Base-by-base conservation (phyloP, 2,888 invertebrate genomes). In the Oscheius myriophilus region DNA sequence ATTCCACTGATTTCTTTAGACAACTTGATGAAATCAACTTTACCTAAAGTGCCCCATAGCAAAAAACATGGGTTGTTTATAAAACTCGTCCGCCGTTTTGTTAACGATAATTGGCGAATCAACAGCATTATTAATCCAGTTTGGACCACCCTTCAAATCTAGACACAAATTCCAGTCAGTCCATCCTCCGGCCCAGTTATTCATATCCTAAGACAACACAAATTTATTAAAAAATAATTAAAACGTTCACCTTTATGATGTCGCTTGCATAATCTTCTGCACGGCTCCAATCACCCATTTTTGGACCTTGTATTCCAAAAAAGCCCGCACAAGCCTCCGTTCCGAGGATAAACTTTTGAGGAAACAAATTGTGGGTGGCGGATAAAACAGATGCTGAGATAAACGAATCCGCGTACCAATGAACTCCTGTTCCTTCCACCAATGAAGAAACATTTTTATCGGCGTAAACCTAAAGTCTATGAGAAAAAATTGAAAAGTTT, bases 61-160 rank as follows among this genome's bases (percentile, higher is more conserved):
- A 86, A 95, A 95, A 87, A 90, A 95, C 90, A 92, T 92, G 0
- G 95, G 95, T 82, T 95, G 93, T 83, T 94, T 95, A 85, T 92
- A 92, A 87, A 94, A 93, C 87, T 93, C 92, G 16, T 72, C 64
- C 4, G 71, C 72, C 0, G 74, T 78, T 16, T 62, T 43, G 61
- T 78, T 90, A 0, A 92, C 90, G 69, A 92, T 89, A 62, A 95
- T 91, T 0, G 94, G 91, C 0, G 93, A 90, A 87, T 95, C 95
- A 0, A 93, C 93, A 81, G 89, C 90, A 87, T 94, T 93, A 91
- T 92, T 1, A 0, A 90, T 91, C 91, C 92, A 93, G 84, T 92
- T 93, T 0, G 95, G 95, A 0, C 94, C 93, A 21, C 94, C 94
- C 0, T 85, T 75, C 67, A 89, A 87, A 86, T 93, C 90, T 23